Evolutionary conservation across 2,113 vertebrate species (phyloP).

Genomic region (Sorex fumeus): DNA sequence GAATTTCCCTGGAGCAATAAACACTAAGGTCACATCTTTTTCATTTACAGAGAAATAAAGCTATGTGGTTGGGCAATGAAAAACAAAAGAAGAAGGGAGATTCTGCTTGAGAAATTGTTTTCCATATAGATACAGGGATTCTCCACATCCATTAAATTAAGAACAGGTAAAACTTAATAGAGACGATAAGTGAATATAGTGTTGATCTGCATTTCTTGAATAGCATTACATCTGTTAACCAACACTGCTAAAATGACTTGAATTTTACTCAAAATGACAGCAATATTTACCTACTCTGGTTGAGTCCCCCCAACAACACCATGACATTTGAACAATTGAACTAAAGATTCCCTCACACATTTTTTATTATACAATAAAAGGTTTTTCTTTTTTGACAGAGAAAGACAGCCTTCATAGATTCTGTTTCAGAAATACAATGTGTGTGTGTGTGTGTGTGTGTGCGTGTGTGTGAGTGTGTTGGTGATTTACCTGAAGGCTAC

Average conservation of each 20-base stretch:
- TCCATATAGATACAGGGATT: slow-evolving; percentile 22
- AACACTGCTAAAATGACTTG: slow-evolving; percentile 79
- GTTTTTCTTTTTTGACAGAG: slow-evolving; percentile 77
- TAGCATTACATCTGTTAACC: slow-evolving; percentile 78
- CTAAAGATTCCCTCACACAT: slow-evolving; percentile 80
- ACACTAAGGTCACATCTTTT: slow-evolving; percentile 36
- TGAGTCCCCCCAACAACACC: slow-evolving; percentile 81
- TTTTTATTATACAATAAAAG: slow-evolving; percentile 81
- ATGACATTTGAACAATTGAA: slow-evolving; percentile 84
- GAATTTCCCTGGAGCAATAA: slow-evolving; percentile 38
- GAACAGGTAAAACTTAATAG: slow-evolving; percentile 57
- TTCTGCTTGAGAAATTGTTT: slow-evolving; percentile 46
- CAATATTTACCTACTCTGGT: slow-evolving; percentile 82
- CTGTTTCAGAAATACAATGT: slow-evolving; percentile 68
- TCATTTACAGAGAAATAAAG: slow-evolving; percentile 67
- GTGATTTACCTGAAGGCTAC: slow-evolving; percentile 61
- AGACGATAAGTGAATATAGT: slow-evolving; percentile 63
- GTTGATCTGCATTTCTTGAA: slow-evolving; percentile 75
- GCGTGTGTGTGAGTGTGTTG: slow-evolving; percentile 42
- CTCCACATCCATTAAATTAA: slow-evolving; percentile 61
- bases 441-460: neutral
- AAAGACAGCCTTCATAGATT: slow-evolving; percentile 73
- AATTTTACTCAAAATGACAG: slow-evolving; percentile 83
- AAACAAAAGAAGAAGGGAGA: neutral
- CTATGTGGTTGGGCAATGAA: neutral